Evolutionary conservation across 2,113 vertebrate species (phyloP).

Genomic region (Ceyx melanurus): DNA sequence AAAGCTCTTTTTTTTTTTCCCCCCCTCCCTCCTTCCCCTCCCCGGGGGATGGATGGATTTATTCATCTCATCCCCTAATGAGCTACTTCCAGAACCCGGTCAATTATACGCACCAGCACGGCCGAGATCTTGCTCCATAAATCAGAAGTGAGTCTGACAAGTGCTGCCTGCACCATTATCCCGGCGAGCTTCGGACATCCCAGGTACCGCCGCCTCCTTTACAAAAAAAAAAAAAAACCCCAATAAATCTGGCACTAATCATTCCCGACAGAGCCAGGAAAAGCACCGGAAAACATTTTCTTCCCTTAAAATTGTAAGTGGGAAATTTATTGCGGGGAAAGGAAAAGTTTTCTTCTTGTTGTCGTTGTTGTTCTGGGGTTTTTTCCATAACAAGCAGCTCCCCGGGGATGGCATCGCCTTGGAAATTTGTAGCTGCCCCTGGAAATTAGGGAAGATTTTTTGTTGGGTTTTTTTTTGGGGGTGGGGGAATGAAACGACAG

Average conservation of each 20-base stretch:
- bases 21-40: neutral
- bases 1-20: neutral
- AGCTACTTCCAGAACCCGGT: constrained; percentile 16
- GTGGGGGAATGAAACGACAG: neutral
- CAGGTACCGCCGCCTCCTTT: neutral
- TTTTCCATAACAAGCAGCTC: neutral
- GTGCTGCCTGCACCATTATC: constrained; percentile 2
- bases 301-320: constrained; percentile 6
- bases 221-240: neutral
- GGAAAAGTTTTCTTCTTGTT: neutral
- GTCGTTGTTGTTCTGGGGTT: neutral
- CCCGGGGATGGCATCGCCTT: neutral
- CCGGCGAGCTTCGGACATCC: neutral
- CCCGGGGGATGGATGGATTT: neutral
- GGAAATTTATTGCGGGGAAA: constrained; percentile 14
- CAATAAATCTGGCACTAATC: constrained; percentile 57
- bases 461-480: neutral
- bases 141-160: constrained; percentile 26
- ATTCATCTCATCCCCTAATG: constrained; percentile 15
- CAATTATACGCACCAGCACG: constrained; percentile 4
- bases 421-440: neutral
- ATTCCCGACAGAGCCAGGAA: constrained; percentile 1
- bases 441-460: neutral
- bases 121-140: neutral
- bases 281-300: constrained; percentile 33